Evolutionary conservation across 1,140 invertebrate species (phyloP), one percentile per base, ranked within the genome.

Genomic region (Orius insidiosus): DNA sequence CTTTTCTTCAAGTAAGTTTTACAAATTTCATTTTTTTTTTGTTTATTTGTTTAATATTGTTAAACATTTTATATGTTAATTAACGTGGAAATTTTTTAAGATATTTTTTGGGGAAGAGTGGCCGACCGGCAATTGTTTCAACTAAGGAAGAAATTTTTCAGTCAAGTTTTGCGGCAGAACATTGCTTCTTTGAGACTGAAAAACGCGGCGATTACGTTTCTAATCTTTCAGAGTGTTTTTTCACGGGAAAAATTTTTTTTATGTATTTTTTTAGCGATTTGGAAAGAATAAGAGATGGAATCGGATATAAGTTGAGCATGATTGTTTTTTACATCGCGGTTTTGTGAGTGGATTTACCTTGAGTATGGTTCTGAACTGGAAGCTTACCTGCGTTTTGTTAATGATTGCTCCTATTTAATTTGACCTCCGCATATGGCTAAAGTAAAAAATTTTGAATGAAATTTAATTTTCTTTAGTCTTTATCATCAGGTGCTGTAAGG

Each of bases 301-400:
- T 93, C 32, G 86, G 86, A 0, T 85, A 89, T 59, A 94, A 94
- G 61, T 65, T 89, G 11, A 77, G 76, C 3, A 77, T 80, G 42
- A 80, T 90, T 53, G 59, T 84, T 8, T 80, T 79, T 56, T 80
- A 75, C 49, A 60, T 80, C 33, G 61, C 75, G 0, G 72, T 0
- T 86, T 85, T 55, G 37, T 80, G 1, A 70, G 76, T 11, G 77
- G 76, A 6, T 57, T 89, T 7, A 61, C 76, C 1, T 72, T 85
- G 55, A 82, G 82, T 5, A 73, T 92, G 35, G 57, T 75, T 13
- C 77, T 75, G 53, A 83, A 82, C 48, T 92, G 86, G 85, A 70
- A 84, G 58, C 62, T 92, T 3, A 78, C 86, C 2, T 62, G 87
- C 2, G 70, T 89, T 8, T 85, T 88, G 52, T 58, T 92, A 14